Evolutionary conservation across 2,113 vertebrate species (phyloP).

Genomic region (Setophaga coronata): DNA sequence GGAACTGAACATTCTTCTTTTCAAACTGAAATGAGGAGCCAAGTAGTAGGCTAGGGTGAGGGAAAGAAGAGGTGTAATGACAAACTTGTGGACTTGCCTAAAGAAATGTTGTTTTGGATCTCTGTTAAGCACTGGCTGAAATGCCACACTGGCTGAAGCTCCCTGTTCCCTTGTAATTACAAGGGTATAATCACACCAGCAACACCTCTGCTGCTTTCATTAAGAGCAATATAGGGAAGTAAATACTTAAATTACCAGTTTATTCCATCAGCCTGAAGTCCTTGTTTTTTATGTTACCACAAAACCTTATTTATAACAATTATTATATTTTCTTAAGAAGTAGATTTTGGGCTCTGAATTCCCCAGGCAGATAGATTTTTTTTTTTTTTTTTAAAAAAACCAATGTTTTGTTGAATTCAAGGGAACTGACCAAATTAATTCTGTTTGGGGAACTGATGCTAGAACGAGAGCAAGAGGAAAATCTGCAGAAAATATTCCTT

Average conservation of each 20-base stretch:
- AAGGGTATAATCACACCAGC: neutral
- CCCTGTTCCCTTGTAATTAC: fast-evolving
- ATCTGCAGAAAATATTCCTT: neutral
- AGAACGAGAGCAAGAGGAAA: neutral
- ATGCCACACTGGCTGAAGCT: neutral
- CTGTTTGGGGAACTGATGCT: neutral
- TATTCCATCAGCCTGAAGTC: neutral
- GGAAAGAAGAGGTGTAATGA: neutral
- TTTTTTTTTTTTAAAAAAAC: too few relatives aligned
- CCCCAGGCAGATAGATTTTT: neutral
- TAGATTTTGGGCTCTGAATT: slow-evolving; percentile 3
- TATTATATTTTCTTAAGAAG: slow-evolving; percentile 5
- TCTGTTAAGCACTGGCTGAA: neutral
- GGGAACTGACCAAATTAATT: neutral
- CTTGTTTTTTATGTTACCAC: slow-evolving; percentile 23
- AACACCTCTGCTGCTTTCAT: neutral
- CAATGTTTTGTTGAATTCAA: slow-evolving; percentile 12
- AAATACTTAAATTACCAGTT: neutral
- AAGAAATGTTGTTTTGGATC: neutral
- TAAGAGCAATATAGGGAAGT: neutral
- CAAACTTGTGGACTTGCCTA: fast-evolving
- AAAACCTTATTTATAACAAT: neutral
- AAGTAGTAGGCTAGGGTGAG: neutral
- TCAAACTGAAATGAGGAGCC: neutral
- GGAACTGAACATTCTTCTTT: neutral